Evolutionary conservation across 1,140 invertebrate genomes (phyloP).

Genomic region (Rhynchophorus ferrugineus): DNA sequence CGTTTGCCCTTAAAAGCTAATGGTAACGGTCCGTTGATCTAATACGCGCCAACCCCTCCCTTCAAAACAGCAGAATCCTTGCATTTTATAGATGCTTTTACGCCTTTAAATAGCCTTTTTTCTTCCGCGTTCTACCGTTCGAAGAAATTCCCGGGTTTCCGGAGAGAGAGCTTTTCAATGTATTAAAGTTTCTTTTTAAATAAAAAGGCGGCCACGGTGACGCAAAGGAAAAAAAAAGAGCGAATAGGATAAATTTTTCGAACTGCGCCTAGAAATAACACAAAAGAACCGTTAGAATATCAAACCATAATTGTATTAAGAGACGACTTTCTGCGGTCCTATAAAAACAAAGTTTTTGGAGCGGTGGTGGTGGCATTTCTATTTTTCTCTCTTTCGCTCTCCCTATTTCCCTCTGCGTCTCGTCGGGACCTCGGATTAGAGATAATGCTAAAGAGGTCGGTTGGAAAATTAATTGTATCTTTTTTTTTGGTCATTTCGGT

Average conservation of each 20-base stretch:
- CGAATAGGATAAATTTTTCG: constrained; percentile 3
- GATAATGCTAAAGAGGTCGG: background rate
- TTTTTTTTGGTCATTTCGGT: background rate
- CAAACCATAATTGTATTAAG: constrained; percentile 4
- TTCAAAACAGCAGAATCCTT: constrained; percentile 9
- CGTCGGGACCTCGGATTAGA: background rate
- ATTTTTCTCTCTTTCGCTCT: no score
- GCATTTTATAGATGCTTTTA: constrained; percentile 14
- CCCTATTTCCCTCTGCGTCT: no score
- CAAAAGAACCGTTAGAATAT: constrained; percentile 13
- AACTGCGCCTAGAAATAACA: constrained; percentile 14
- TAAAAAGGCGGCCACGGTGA: no score
- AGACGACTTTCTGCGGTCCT: constrained; percentile 7
- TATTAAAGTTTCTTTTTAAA: constrained; percentile 7
- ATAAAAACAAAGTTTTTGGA: constrained; percentile 4
- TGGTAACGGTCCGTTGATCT: no score
- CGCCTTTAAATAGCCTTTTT: constrained; percentile 15
- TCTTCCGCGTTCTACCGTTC: no score
- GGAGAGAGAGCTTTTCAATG: constrained; percentile 7
- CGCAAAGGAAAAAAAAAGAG: no score
- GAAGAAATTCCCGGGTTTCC: constrained; percentile 1
- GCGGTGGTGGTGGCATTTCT: background rate
- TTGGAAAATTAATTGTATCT: background rate
- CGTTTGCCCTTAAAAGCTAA: no score
- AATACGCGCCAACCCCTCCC: no score